Evolutionary conservation across 2,113 vertebrate genomes (phyloP), one percentile per base, ranked within the genome.

Genomic region (Ariopsis seemanni): DNA sequence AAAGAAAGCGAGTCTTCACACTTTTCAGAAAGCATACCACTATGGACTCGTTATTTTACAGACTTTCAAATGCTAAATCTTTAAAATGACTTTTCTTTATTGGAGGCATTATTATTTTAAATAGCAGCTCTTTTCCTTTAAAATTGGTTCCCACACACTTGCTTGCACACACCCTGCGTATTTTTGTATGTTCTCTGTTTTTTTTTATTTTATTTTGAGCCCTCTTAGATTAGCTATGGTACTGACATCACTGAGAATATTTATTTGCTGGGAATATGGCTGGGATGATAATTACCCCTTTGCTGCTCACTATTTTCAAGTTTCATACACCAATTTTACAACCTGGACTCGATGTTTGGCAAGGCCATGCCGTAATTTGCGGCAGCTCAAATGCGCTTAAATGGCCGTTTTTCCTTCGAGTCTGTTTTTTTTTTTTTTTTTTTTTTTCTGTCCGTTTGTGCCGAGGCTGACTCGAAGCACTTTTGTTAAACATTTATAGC

Each of bases 221-320:
- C 27, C 7, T 89, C 63, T 60, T 15, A 82, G 67, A 71, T 84
- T 85, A 89, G 50, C 7, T 78, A 48, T 69, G 69, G 69, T 74
- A 48, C 7, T 62, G 17, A 48, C 74, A 79, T 85, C 67, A 74
- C 27, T 81, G 78, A 25, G 30, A 81, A 42, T 10, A 74, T 63
- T 50, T 89, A 80, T 53, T 30, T 50, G n/a, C 67, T 52, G 83
- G 71, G 85, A 88, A 65, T 87, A 89, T 34, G 30, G 83, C 83
- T 63, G 58, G 53, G 87, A 83, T 79, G 15, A 67, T 85, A 88
- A 85, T 90, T 89, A 90, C 77, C 53, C 77, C 87, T 65, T 90
- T 86, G 85, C 85, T 83, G 86, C 74, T 71, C 8, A 27, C 81
- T 75, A 63, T 74, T 84, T 91, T 86, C 78, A 75, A 85, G 58